Conservation (phyloP, 2,888 invertebrate genomes). For the Scotopteryx bipunctaria region DNA sequence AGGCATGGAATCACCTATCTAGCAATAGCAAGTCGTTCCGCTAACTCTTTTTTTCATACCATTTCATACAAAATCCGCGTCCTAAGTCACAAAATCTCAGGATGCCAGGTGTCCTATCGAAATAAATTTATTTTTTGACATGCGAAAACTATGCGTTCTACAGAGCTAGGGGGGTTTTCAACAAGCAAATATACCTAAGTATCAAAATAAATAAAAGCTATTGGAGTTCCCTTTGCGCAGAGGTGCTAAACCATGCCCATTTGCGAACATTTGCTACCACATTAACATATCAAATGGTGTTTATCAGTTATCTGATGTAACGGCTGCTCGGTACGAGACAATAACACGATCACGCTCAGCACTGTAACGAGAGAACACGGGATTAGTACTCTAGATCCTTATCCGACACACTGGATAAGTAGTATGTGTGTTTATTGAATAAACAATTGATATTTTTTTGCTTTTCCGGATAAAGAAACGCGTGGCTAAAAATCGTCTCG, state of each 20-base stretch:
- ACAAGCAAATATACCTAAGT: too few species aligned
- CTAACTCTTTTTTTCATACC: too few species aligned
- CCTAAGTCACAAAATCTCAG: too few species aligned
- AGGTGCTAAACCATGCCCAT: conserved; percentile 70
- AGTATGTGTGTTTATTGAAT: conserved; percentile 5
- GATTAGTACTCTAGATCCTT: conserved; percentile 40
- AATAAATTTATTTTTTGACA: too few species aligned
- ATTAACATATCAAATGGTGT: conserved; percentile 77
- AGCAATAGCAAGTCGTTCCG: too few species aligned
- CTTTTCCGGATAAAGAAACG: too few species aligned
- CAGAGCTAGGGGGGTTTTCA: too few species aligned
- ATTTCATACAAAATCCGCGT: too few species aligned
- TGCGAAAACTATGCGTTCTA: too few species aligned
- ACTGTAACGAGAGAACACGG: conserved; percentile 26
- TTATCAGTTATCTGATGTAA: conserved; percentile 37
- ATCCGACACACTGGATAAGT: conserved; percentile 33
- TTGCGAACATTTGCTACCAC: conserved; percentile 70
- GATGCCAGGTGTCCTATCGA: too few species aligned
- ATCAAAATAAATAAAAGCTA: not conserved
- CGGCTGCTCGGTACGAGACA: conserved; percentile 41
- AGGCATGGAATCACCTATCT: too few species aligned
- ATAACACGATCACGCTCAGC: conserved; percentile 55
- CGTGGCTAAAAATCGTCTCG: too few species aligned
- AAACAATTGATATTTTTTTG: not conserved
- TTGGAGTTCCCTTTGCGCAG: conserved; percentile 8